Percentiles rank a stretch among this genome's conserved stretches.
These are phyloP conservation scores for Phyllotreta cruciferae DNA, from an alignment of 2,888 invertebrate genomes.

Conservation along the genomic window DNA sequence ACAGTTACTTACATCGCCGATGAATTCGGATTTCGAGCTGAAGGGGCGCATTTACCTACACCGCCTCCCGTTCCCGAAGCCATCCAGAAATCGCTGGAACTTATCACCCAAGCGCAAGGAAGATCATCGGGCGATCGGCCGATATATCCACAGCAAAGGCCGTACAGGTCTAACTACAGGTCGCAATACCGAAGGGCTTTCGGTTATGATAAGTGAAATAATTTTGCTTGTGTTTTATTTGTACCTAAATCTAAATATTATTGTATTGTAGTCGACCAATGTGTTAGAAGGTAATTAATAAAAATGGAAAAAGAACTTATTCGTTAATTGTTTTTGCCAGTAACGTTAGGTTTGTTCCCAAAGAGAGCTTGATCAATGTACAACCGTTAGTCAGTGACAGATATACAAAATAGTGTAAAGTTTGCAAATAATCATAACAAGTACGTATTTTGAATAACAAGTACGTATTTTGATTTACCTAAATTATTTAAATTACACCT, in stretches of 20 bases:
- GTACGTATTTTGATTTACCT: too few relatives aligned
- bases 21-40: conserved; percentile 80
- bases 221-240: conserved; percentile 1
- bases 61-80: conserved; percentile 77
- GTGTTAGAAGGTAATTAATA: too few relatives aligned
- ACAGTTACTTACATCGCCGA: conserved; percentile 74
- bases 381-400: too few relatives aligned
- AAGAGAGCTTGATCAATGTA: too few relatives aligned
- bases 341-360: too few relatives aligned
- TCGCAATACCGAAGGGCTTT: conserved; percentile 39
- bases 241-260: neutral
- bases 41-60: conserved; percentile 79
- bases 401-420: too few relatives aligned
- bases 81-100: conserved; percentile 66
- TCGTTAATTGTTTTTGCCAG: too few relatives aligned
- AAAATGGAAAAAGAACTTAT: too few relatives aligned
- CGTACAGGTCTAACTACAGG: conserved; percentile 36
- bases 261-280: neutral
- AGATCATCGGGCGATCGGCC: conserved; percentile 40
- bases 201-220: conserved; percentile 2
- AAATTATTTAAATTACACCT: too few relatives aligned
- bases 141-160: conserved; percentile 37
- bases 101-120: conserved; percentile 48
- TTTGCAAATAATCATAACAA: too few relatives aligned
- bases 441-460: too few relatives aligned